Evolutionary conservation across 37 sponge, comb jelly and placozoan genomes (phyloP).

Genomic region (Tethya wilhelma): DNA sequence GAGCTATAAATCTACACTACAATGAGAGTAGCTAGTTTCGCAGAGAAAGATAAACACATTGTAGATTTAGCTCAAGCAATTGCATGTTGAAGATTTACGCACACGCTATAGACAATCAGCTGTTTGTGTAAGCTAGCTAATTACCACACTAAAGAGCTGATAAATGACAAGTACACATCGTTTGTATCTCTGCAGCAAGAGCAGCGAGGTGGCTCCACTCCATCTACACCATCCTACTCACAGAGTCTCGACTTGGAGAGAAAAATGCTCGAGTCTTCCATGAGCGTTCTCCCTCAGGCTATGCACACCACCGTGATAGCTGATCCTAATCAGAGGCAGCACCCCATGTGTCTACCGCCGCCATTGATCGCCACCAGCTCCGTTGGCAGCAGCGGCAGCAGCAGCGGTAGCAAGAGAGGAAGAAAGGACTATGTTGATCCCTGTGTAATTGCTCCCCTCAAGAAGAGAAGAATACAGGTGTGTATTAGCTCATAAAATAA

Average conservation of each 20-base stretch:
- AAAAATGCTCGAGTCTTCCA: constrained; percentile 43
- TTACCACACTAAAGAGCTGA: too few relatives aligned
- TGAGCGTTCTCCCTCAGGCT: neutral
- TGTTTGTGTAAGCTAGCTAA: too few relatives aligned
- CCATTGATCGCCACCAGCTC: neutral
- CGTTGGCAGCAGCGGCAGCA: neutral
- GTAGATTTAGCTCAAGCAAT: too few relatives aligned
- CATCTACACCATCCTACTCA: constrained; percentile 64
- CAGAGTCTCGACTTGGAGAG: constrained; percentile 63
- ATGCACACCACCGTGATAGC: constrained; percentile 38
- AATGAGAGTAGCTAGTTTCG: too few relatives aligned
- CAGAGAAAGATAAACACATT: too few relatives aligned
- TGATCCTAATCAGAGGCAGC: constrained; percentile 16
- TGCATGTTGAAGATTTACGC: too few relatives aligned
- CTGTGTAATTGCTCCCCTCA: constrained; percentile 74
- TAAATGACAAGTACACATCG: too few relatives aligned
- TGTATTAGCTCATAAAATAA: neutral
- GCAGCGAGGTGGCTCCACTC: constrained; percentile 16
- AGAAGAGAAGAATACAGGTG: constrained; percentile 82
- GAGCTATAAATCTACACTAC: too few relatives aligned
- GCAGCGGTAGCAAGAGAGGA: constrained; percentile 2
- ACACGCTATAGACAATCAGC: too few relatives aligned
- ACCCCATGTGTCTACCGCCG: neutral
- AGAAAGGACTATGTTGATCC: constrained; percentile 60
- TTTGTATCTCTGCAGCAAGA: neutral